These are phyloP conservation scores for Therioaphis trifolii DNA, from an alignment of 2,888 invertebrate species.

Conservation along the genomic window DNA sequence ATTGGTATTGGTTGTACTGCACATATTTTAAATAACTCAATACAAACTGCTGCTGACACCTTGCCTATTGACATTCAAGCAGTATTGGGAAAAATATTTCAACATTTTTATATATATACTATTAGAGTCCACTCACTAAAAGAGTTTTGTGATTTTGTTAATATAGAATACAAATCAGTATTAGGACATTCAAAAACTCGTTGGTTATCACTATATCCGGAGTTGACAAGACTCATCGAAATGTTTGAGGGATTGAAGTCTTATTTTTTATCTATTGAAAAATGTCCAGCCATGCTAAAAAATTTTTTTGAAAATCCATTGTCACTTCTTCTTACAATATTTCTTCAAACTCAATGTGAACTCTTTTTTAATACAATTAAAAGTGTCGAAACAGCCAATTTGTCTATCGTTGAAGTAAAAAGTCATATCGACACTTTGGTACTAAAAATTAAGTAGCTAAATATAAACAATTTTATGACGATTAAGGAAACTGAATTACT, in stretches of 20 bases:
- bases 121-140: slow-evolving; percentile 67
- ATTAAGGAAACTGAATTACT: slow-evolving; percentile 21
- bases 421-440: not conserved
- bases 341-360: slow-evolving; percentile 34
- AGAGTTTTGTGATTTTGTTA: slow-evolving; percentile 67
- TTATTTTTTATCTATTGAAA: slow-evolving; percentile 66
- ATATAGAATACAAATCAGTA: slow-evolving; percentile 66
- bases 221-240: slow-evolving; percentile 67
- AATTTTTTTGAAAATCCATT: slow-evolving; percentile 66
- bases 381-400: slow-evolving; percentile 48
- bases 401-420: slow-evolving; percentile 39
- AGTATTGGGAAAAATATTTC: slow-evolving; percentile 67
- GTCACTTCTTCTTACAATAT: slow-evolving; percentile 55
- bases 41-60: slow-evolving; percentile 67
- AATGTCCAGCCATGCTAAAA: slow-evolving; percentile 66
- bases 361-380: slow-evolving; percentile 56
- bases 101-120: slow-evolving; percentile 68
- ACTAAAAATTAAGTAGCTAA: slow-evolving; percentile 12
- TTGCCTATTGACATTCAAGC: slow-evolving; percentile 67
- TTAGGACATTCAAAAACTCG: slow-evolving; percentile 66
- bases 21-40: slow-evolving; percentile 67
- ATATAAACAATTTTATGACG: not conserved
- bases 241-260: slow-evolving; percentile 66
- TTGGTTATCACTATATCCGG: slow-evolving; percentile 66
- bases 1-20: slow-evolving; percentile 67